Percentiles rank a stretch among this genome's conserved stretches.
Evolutionary conservation across 2,797 vertebrate species (phyloP).

Genomic region (Gadopsis bispinosus): DNA sequence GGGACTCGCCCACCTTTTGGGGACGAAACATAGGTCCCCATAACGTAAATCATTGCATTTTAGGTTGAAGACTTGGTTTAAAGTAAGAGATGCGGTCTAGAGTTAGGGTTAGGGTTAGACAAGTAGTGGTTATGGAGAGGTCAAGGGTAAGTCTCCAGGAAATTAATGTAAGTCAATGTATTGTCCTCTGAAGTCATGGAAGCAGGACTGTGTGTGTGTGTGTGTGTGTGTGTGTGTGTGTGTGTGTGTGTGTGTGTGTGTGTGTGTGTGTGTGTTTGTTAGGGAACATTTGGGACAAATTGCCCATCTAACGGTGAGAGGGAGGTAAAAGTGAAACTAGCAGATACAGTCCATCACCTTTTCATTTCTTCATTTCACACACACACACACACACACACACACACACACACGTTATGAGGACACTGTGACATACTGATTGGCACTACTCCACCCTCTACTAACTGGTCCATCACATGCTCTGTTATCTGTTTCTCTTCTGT

Average conservation of each 20-base stretch:
- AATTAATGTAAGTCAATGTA: no score
- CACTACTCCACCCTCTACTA: constrained; percentile 1
- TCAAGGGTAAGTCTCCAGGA: no score
- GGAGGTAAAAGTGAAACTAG: constrained; percentile 12
- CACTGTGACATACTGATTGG: constrained; percentile 30
- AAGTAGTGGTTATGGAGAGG: no score
- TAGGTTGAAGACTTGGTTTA: no score
- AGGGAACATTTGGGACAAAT: constrained; percentile 33
- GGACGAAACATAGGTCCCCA: no score
- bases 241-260: background rate
- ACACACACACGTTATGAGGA: constrained; percentile 20
- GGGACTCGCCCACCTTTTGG: no score
- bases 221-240: background rate
- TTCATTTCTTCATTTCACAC: constrained; percentile 38
- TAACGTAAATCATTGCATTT: no score
- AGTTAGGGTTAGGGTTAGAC: no score
- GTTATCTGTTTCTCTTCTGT: background rate
- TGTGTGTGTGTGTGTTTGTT: background rate
- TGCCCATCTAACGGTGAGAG: constrained; percentile 11
- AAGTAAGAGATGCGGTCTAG: no score
- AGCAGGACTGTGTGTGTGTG: background rate
- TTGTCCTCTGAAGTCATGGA: no score
- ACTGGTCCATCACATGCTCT: constrained; percentile 10
- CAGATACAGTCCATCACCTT: constrained; percentile 37
- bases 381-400: constrained; percentile 5